Base-by-base conservation (phyloP, 2,888 invertebrate species). In the Spodoptera littoralis region DNA sequence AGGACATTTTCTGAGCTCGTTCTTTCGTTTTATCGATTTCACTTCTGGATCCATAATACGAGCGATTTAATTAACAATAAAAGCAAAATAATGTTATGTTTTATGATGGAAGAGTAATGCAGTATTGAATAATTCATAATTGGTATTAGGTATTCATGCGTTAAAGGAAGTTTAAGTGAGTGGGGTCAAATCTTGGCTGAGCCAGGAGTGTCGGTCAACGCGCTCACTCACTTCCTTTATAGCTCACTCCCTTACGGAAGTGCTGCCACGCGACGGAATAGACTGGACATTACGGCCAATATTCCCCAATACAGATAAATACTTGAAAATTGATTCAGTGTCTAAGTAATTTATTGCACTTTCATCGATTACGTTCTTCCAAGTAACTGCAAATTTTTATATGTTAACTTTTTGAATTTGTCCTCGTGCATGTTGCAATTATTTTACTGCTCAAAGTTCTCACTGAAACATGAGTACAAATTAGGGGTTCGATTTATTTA, bases 171-270 rank as follows among this genome's bases (percentile, higher is more conserved):
- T 60, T 71, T 70, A 74, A 80, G 73, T 82, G 84, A 81, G 84
- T 80, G 81, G 84, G 79, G 86, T 83, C 85, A 88, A 88, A 90
- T 90, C 90, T 90, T 87, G 85, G 84, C 83, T 80, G 76, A 79
- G 77, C 55, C 73, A 76, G 81, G 81, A 80, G 79, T 74, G 80
- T 81, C 84, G 87, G 85, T 89, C 88, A 87, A 82, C 81, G 83
- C 81, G 85, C 83, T 83, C 84, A 84, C 89, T 90, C 87, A 80
- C 85, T 84, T 88, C 88, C 88, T 91, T 89, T 89, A 90, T 90
- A 87, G 84, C 84, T 85, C 87, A 90, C 90, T 90, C 89, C 88
- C 87, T 88, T 85, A 85, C 90, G 91, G 90, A 92, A 92, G 89
- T 90, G 89, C 86, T 90, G 82, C 79, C 74, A 73, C 65, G 62